phyloP scores from a whole-genome alignment of 1,140 invertebrate genomes.

The Zaprionus lachaisei region DNA sequence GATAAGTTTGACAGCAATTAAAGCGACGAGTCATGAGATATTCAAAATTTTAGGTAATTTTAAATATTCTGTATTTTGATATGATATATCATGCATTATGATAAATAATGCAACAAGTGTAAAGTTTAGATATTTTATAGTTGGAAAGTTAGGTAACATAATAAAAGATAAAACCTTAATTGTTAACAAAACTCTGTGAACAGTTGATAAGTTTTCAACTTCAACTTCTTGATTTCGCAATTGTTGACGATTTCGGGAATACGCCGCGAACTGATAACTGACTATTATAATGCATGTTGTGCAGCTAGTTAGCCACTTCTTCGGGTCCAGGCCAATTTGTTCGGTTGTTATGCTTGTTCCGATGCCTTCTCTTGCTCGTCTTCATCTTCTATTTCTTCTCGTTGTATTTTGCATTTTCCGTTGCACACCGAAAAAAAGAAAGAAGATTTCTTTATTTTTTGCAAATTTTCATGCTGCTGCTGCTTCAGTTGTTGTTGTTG shows the following conservation, averaged over 20 bases:
- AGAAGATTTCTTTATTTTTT: slow-evolving; percentile 33
- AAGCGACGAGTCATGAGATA: too few relatives aligned
- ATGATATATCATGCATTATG: too few relatives aligned
- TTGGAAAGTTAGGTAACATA: too few relatives aligned
- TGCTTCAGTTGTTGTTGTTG: slow-evolving; percentile 1
- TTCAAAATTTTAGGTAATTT: too few relatives aligned
- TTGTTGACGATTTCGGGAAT: not conserved
- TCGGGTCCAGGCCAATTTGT: slow-evolving; percentile 40
- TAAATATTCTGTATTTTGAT: too few relatives aligned
- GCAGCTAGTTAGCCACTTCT: slow-evolving; percentile 31
- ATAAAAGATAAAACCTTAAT: too few relatives aligned
- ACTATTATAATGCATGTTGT: slow-evolving; percentile 19
- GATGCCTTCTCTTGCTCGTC: not conserved
- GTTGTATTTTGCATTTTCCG: slow-evolving; percentile 41
- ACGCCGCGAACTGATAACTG: not conserved
- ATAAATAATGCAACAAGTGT: too few relatives aligned
- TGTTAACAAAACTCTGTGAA: not conserved
- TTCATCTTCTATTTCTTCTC: not conserved
- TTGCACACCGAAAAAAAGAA: slow-evolving; percentile 22
- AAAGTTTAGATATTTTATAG: too few relatives aligned
- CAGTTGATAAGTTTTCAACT: not conserved
- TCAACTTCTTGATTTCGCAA: not conserved
- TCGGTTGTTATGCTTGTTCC: slow-evolving; percentile 29
- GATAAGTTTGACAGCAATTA: too few relatives aligned
- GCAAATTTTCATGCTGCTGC: not conserved